Evolutionary conservation across 2,113 vertebrate genomes (phyloP).

Genomic region (Peromyscus leucopus): DNA sequence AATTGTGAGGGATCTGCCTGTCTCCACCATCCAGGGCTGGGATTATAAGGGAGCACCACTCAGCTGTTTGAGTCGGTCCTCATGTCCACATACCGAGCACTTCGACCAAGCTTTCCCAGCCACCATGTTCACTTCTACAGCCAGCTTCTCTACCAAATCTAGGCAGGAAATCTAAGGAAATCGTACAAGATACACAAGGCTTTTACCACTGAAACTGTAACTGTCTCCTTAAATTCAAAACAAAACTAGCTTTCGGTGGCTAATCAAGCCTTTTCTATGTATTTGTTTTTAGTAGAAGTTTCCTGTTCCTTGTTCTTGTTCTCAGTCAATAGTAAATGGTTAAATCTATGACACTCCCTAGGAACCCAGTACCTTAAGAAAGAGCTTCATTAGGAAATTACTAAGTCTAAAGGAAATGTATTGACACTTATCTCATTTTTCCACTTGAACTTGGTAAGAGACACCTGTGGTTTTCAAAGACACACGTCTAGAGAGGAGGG

Average conservation of each 20-base stretch:
- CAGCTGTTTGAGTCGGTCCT: not conserved
- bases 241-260: not conserved
- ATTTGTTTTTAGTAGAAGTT: conserved; percentile 27
- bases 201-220: not conserved
- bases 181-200: not conserved
- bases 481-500: conserved; percentile 1
- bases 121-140: not conserved
- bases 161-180: not conserved
- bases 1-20: not conserved
- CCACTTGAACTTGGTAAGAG: not conserved
- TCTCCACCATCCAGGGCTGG: not conserved
- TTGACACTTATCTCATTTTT: conserved; percentile 61
- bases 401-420: conserved; percentile 62
- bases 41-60: not conserved
- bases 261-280: not conserved
- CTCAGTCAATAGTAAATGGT: not conserved
- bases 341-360: not conserved
- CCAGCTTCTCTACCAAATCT: not conserved
- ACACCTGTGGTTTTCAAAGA: not conserved
- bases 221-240: conserved; percentile 9
- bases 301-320: conserved; percentile 32
- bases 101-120: too few relatives aligned
- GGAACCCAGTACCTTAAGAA: conserved; percentile 59
- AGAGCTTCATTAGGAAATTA: conserved; percentile 69
- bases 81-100: not conserved